phyloP scores from a whole-genome alignment of 2,888 invertebrate species.

The Dynastes tityus region DNA sequence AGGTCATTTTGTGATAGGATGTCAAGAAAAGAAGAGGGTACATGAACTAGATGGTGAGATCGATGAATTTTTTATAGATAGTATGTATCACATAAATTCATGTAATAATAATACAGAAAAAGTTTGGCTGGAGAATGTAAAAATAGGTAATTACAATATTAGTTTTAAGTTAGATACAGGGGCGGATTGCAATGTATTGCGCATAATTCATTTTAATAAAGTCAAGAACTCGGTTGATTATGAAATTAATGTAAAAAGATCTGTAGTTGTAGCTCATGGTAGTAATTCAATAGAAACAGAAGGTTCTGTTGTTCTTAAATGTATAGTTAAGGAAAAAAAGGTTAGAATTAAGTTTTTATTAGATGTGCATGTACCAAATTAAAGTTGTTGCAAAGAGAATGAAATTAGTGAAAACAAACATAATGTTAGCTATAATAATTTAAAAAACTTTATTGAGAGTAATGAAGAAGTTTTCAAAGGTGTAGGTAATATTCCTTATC shows the following conservation, averaged over 20 bases:
- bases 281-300: too few species aligned
- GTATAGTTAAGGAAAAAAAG: neutral
- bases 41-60: too few species aligned
- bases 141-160: constrained; percentile 5
- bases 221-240: too few species aligned
- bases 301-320: too few species aligned
- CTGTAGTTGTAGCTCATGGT: too few species aligned
- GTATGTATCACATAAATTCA: neutral
- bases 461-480: constrained; percentile 33
- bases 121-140: constrained; percentile 18
- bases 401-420: too few species aligned
- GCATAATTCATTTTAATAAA: neutral
- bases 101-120: too few species aligned
- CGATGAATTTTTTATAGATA: constrained; percentile 1
- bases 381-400: neutral
- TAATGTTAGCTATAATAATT: too few species aligned
- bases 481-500: constrained; percentile 37
- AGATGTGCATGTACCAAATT: constrained; percentile 11
- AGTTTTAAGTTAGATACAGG: constrained; percentile 40
- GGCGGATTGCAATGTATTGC: constrained; percentile 30
- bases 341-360: neutral
- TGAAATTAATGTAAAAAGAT: too few species aligned
- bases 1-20: too few species aligned
- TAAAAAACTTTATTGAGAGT: constrained; percentile 13
- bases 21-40: too few species aligned